A percentile compares a stretch with the other conserved stretches of the same genome.
These are phyloP conservation scores for Anthopleura xanthogrammica DNA, from an alignment of 92 coral and sea anemone species.

Conservation along the genomic window DNA sequence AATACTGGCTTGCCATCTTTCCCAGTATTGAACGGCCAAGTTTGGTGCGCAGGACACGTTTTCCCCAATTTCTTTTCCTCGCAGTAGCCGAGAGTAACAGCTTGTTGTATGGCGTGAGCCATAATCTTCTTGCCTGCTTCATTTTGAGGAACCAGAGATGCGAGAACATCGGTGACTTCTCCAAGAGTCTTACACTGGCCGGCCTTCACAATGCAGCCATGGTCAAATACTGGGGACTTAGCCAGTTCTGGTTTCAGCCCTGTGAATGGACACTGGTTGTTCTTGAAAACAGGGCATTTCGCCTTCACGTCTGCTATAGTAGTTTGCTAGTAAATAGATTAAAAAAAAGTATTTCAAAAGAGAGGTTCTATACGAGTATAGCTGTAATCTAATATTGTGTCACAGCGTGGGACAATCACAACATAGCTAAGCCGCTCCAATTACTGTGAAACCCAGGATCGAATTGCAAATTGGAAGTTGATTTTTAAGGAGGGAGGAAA, in stretches of 20 bases:
- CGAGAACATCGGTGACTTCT: conserved; percentile 23
- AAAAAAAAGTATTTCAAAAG: no score
- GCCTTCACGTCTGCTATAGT: conserved; percentile 25
- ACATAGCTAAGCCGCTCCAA: no score
- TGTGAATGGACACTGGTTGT: conserved; percentile 26
- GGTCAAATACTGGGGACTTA: conserved; percentile 60
- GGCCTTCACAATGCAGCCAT: conserved; percentile 61
- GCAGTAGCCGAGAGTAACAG: conserved; percentile 3
- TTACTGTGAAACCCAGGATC: no score
- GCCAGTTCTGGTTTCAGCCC: conserved; percentile 31
- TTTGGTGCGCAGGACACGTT: not conserved
- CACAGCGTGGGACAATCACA: no score
- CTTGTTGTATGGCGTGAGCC: conserved; percentile 21
- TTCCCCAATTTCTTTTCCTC: conserved; percentile 15
- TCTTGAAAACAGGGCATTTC: conserved; percentile 30
- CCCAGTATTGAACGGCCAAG: conserved; percentile 26
- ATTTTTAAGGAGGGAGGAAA: no score
- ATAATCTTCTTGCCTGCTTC: conserved; percentile 15
- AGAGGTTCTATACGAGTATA: no score
- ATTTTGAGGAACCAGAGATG: conserved; percentile 13
- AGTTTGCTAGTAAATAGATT: not conserved
- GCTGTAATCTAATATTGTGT: no score
- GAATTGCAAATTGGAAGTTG: no score
- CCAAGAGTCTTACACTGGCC: conserved; percentile 25
- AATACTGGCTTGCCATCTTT: conserved; percentile 25